These are phyloP conservation scores for Microctonus brassicae DNA, from an alignment of 2,888 invertebrate species.

Conservation along the genomic window DNA sequence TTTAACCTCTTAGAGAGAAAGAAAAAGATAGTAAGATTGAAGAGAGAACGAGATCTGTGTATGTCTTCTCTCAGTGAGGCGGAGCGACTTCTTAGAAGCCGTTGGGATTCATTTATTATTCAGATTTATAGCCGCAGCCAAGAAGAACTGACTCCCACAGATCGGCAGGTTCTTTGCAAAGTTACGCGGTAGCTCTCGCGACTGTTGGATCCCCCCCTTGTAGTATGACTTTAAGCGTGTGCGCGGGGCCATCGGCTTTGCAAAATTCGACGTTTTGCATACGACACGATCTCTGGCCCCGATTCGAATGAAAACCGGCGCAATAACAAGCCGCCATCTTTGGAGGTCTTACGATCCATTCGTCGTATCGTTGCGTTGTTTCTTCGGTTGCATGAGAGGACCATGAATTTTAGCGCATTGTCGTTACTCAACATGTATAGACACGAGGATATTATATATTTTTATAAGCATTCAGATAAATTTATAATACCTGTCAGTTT, in stretches of 20 bases:
- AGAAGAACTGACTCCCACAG: conserved; percentile 66
- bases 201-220: not conserved
- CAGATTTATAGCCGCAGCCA: conserved; percentile 69
- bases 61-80: conserved; percentile 63
- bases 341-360: conserved; percentile 45
- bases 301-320: conserved; percentile 64
- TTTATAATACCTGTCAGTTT: not conserved
- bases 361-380: conserved; percentile 9
- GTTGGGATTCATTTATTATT: conserved; percentile 69
- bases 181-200: conserved; percentile 45
- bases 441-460: not conserved
- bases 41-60: conserved; percentile 48
- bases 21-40: not conserved
- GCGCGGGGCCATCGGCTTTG: conserved; percentile 46
- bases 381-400: not conserved
- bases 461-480: not conserved
- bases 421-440: conserved; percentile 7
- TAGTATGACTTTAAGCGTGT: conserved; percentile 15
- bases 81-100: conserved; percentile 69
- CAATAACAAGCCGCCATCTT: conserved; percentile 62
- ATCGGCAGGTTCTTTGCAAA: conserved; percentile 68
- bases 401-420: conserved; percentile 11
- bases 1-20: conserved; percentile 53
- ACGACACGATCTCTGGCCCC: conserved; percentile 64
- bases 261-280: conserved; percentile 70